Evolutionary conservation across 2,888 invertebrate species (phyloP).

Genomic region (Heliconius hortense): DNA sequence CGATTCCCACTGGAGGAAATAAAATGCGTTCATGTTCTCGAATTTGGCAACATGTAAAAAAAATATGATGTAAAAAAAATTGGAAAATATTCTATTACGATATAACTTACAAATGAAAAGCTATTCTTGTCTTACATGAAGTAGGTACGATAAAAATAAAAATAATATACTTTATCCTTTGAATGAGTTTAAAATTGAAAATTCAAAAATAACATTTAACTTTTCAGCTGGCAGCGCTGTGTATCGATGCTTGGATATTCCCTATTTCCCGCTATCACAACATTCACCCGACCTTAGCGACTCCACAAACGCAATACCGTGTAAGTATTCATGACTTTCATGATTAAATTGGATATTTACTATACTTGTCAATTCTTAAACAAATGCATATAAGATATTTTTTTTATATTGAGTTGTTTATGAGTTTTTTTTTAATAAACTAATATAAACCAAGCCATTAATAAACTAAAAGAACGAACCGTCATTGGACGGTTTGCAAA

Average conservation of each 20-base stretch:
- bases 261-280: slow-evolving; percentile 93
- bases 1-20: no score
- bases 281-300: slow-evolving; percentile 94
- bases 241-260: slow-evolving; percentile 90
- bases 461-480: no score
- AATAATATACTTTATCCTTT: background rate
- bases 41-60: no score
- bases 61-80: no score
- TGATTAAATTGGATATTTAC: background rate
- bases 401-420: no score
- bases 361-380: background rate
- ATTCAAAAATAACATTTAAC: background rate
- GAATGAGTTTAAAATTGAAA: background rate
- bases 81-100: no score
- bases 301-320: slow-evolving; percentile 95
- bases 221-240: slow-evolving; percentile 86
- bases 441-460: no score
- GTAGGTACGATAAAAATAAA: background rate
- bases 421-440: no score
- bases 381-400: no score
- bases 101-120: no score
- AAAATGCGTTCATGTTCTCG: no score
- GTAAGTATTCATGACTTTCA: slow-evolving; percentile 81
- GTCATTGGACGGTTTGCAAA: no score
- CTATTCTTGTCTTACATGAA: background rate